Evolutionary conservation across 1,140 invertebrate species (phyloP).

Genomic region (Temnothorax curvispinosus): DNA sequence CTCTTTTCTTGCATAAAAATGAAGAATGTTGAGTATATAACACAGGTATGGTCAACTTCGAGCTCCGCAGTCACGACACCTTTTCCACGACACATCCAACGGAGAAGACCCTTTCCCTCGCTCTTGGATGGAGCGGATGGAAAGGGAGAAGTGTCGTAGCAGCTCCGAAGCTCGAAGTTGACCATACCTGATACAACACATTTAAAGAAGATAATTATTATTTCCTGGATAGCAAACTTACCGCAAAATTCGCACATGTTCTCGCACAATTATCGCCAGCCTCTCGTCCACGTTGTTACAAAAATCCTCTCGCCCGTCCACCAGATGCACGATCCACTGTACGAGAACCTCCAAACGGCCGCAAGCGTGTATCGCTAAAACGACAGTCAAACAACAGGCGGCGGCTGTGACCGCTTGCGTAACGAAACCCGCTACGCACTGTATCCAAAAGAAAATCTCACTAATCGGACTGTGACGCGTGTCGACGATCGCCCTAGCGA

Average conservation of each 20-base stretch:
- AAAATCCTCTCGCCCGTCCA: constrained; percentile 46
- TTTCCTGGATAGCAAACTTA: neutral
- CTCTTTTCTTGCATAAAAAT: no score
- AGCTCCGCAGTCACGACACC: no score
- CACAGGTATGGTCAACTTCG: no score
- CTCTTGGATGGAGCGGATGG: no score
- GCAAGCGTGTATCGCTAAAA: constrained; percentile 76
- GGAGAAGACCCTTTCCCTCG: no score
- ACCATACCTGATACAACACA: neutral
- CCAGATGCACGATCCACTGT: constrained; percentile 61
- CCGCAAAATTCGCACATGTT: constrained; percentile 72
- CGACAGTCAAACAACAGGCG: constrained; percentile 69
- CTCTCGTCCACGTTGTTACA: constrained; percentile 42
- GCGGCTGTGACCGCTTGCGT: constrained; percentile 61
- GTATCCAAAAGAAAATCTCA: constrained; percentile 68
- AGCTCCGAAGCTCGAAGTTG: no score
- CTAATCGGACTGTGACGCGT: constrained; percentile 60
- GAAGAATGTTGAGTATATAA: neutral
- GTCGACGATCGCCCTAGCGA: constrained; percentile 67
- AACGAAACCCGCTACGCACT: constrained; percentile 64
- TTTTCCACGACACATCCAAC: no score
- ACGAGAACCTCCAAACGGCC: constrained; percentile 76
- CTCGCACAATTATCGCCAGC: constrained; percentile 71
- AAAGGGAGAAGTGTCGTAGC: no score
- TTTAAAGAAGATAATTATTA: neutral